Evolutionary conservation across 2,888 invertebrate genomes (phyloP), one percentile per base, ranked within the genome.

Genomic region (Agrotis ipsilon): DNA sequence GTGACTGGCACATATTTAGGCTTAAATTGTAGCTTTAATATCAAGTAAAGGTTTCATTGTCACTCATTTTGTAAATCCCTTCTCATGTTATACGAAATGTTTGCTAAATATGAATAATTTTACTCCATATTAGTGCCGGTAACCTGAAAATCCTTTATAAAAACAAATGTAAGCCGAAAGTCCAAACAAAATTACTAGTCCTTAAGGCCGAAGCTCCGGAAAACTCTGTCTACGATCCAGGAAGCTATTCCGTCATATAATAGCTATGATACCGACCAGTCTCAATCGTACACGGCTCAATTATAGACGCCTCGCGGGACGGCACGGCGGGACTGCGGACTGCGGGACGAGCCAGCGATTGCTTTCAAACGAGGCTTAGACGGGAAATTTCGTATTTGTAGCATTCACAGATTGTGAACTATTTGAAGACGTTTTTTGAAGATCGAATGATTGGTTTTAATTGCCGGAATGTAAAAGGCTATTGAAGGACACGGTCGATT

Each of bases 251-350:
- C 66, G 63, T 65, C 63, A 49, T 70, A 68, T 75, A 84, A 84
- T 66, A 72, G 68, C 62, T 54, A 19, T 68, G 80, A 72, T 76
- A 72, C 68, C 58, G 85, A 24, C 61, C 64, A 55, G 72, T 65
- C 72, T 61, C 68, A 72, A 68, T 60, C 66, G 85, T 54, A 55
- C 68, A 27, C 60, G 48, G 71, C 65, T 82, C 83, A 83, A 83
- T 83, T 84, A 83, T 65, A 71, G 70, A 64, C 75, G 66, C 62
- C 81, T 79, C 73, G 66, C 66, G 66, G 68, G 79, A 79, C 78
- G 60, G 49, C 3, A 16, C 9, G 54, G n/a, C n/a, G n/a, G n/a
- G n/a, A n/a, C n/a, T 11, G 69, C 61, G 32, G 55, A n/a, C 60
- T 49, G 62, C 76, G 71, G 71, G 78, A 79, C 81, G 63, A 61